Conservation (phyloP, 2,888 invertebrate genomes). For the Leptarthrus brevirostris region DNA sequence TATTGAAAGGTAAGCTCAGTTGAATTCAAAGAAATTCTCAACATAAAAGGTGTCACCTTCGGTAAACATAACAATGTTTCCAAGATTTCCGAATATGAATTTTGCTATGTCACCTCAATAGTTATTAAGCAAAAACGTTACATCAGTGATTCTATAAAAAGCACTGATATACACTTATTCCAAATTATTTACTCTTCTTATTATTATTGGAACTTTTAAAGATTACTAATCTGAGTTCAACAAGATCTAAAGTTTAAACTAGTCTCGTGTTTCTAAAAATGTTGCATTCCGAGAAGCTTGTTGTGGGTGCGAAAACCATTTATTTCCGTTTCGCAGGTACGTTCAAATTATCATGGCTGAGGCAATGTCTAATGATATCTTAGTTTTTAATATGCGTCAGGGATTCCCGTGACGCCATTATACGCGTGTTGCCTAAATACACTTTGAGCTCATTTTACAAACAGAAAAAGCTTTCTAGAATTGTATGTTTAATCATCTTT, state of each 20-base stretch:
- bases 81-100: too few relatives aligned
- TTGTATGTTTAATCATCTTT: too few relatives aligned
- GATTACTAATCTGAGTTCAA: neutral
- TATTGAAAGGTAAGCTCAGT: too few relatives aligned
- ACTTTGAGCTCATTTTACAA: too few relatives aligned
- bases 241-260: neutral
- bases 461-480: too few relatives aligned
- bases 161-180: constrained; percentile 9
- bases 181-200: neutral
- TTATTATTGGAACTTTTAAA: neutral
- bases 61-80: too few relatives aligned
- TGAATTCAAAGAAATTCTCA: too few relatives aligned
- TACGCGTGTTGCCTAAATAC: too few relatives aligned
- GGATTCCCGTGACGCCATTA: too few relatives aligned
- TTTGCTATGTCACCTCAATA: neutral
- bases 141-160: constrained; percentile 8
- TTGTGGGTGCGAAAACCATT: neutral
- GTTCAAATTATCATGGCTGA: neutral
- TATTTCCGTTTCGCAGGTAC: neutral
- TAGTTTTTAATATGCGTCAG: neutral
- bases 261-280: neutral
- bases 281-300: neutral
- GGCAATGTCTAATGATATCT: neutral
- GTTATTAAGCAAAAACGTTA: neutral
- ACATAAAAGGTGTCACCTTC: too few relatives aligned